Evolutionary conservation across 1,140 invertebrate species (phyloP), one percentile per base, ranked within the genome.

Genomic region (Dolichoris vasculosae): DNA sequence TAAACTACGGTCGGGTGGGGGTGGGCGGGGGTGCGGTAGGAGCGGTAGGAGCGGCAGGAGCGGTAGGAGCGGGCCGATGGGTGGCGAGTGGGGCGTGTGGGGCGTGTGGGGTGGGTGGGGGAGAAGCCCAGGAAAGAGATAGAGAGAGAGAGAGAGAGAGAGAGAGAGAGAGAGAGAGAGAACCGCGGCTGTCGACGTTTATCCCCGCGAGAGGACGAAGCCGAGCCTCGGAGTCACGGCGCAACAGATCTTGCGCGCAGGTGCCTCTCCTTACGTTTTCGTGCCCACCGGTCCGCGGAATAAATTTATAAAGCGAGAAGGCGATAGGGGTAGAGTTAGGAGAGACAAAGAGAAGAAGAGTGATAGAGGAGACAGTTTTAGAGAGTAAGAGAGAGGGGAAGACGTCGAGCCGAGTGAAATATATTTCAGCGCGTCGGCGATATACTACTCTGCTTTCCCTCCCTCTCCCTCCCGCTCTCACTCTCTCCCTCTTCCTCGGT

Each of bases 291-390:
- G 43, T 69, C 59, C 30, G 75, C 43, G 75, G 82, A 84, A 84
- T 84, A 84, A 84, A 84, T 84, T 84, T 84, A 77, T 78, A 67
- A 26, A 46, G 40, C 82, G 71, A 73, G 79, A 67, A 32, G 46
- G 38, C 26, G 30, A 80, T 55, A 55, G 51, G 46, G 59, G 35
- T 40, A 55, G 51, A 76, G 38, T 59, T 55, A 76, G 43, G 51
- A 51, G 43, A 43, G 30, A 81, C 73, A 78, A 67, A 78, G 81
- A 59, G 51, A 6, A 11, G 30, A 32, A 11, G 59, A 55, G 71
- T 67, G 71, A 77, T 77, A 82, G 55, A 86, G 73, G 79, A 82
- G 79, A 86, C 79, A 86, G 79, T 81, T 76, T 82, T 81, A 85
- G 84, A 85, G 84, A 63, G 71, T 13, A 71, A 82, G 46, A 59